Conservation (phyloP, 92 coral and sea anemone species). For the Paramuricea clavata region DNA sequence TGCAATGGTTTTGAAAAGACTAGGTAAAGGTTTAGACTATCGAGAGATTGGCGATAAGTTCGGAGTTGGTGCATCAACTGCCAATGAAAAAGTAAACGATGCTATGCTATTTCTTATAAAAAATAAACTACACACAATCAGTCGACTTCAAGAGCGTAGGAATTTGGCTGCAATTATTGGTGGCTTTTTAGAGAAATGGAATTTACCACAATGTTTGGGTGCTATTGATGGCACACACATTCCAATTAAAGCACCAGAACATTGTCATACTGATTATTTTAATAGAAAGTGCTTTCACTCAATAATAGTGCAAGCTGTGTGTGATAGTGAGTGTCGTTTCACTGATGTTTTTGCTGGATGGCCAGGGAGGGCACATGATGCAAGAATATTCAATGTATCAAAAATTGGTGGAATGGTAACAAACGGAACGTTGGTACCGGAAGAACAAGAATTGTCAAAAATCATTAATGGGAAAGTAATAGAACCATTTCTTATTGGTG, state of each 20-base stretch:
- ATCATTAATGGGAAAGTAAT: background rate
- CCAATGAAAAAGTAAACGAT: constrained; percentile 60
- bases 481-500: background rate
- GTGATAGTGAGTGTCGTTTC: constrained; percentile 60
- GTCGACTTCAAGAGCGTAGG: constrained; percentile 54
- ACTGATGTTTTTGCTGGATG: constrained; percentile 42
- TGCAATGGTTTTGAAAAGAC: constrained; percentile 64
- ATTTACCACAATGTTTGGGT: constrained; percentile 56
- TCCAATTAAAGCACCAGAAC: constrained; percentile 63
- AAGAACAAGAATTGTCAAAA: background rate
- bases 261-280: constrained; percentile 42
- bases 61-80: constrained; percentile 71
- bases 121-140: constrained; percentile 63
- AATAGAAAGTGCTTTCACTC: constrained; percentile 50
- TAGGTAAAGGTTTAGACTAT: constrained; percentile 67
- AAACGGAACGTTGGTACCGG: constrained; percentile 29
- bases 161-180: constrained; percentile 57
- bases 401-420: constrained; percentile 49
- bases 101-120: constrained; percentile 60
- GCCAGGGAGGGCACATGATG: constrained; percentile 50
- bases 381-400: constrained; percentile 59
- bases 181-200: constrained; percentile 60
- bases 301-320: constrained; percentile 48
- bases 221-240: constrained; percentile 56
- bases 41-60: constrained; percentile 69